These are phyloP conservation scores for Procambarus virginalis DNA, from an alignment of 1,140 invertebrate species.

Conservation along the genomic window DNA sequence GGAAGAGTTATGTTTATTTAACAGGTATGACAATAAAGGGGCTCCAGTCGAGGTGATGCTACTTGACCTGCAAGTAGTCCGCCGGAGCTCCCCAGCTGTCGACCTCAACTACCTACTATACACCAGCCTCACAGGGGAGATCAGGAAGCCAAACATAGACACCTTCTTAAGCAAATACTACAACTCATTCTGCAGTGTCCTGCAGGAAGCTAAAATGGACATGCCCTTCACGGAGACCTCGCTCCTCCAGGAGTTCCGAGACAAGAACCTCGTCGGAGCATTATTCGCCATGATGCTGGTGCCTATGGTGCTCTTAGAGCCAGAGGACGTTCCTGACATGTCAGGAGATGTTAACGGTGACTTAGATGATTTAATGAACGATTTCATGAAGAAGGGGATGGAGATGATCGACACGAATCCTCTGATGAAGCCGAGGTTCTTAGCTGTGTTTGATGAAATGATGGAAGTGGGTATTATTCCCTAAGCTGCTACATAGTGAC, in stretches of 20 bases:
- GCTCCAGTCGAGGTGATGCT: slow-evolving; percentile 35
- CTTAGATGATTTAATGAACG: not conserved
- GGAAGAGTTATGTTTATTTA: too few relatives aligned
- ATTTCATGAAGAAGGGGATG: not conserved
- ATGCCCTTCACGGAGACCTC: not conserved
- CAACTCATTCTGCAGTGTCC: slow-evolving; percentile 6
- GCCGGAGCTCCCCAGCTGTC: not conserved
- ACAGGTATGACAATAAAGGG: slow-evolving; percentile 33
- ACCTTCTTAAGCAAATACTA: slow-evolving; percentile 35
- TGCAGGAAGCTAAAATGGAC: slow-evolving; percentile 6
- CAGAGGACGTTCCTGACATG: slow-evolving; percentile 36
- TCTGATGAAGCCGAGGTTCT: not conserved
- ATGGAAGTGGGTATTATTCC: slow-evolving; percentile 26
- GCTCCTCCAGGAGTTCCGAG: slow-evolving; percentile 24
- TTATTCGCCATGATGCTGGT: slow-evolving; percentile 34
- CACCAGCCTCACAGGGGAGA: slow-evolving; percentile 31
- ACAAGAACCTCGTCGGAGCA: slow-evolving; percentile 16
- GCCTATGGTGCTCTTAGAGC: slow-evolving; percentile 21
- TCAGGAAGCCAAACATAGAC: slow-evolving; percentile 28
- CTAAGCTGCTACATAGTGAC: not conserved
- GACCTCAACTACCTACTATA: slow-evolving; percentile 52
- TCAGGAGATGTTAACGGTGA: not conserved
- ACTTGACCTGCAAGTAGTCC: slow-evolving; percentile 42
- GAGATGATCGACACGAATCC: slow-evolving; percentile 21
- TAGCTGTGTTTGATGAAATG: slow-evolving; percentile 25